These are phyloP conservation scores for Indri indri DNA, from an alignment of 2,113 vertebrate species.

Conservation along the genomic window DNA sequence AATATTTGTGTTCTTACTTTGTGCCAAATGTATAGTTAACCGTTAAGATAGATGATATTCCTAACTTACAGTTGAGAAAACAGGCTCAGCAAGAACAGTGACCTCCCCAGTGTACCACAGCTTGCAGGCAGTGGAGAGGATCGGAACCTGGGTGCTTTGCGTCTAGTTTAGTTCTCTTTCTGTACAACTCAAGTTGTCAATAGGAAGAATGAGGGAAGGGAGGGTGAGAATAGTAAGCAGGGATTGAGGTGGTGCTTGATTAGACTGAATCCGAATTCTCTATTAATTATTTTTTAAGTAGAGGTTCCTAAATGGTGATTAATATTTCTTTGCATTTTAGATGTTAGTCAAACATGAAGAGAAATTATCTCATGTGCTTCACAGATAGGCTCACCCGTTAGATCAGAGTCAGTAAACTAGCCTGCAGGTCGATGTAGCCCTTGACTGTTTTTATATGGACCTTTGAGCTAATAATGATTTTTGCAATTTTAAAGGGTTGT, in stretches of 20 bases:
- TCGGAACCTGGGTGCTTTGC: fast-evolving
- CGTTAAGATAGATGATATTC: neutral
- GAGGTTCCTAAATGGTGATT: neutral
- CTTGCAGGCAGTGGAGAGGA: neutral
- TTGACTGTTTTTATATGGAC: neutral
- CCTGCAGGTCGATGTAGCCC: neutral
- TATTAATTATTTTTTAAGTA: neutral
- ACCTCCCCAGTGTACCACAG: neutral
- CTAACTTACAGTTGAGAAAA: neutral
- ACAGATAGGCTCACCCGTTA: neutral
- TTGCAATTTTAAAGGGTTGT: neutral
- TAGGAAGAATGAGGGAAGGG: neutral
- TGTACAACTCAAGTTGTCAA: too few species aligned
- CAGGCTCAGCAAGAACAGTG: fast-evolving
- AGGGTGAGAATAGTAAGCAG: fast-evolving
- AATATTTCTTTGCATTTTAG: neutral
- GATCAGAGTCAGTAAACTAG: neutral
- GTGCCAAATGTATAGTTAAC: neutral
- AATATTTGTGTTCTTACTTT: neutral
- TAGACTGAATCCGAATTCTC: neutral
- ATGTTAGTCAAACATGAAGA: neutral
- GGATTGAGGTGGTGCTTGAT: neutral
- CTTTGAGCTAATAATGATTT: neutral
- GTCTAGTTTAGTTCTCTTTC: neutral
- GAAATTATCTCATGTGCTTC: neutral